Base-by-base conservation (phyloP, 2,113 vertebrate species). In the Chaetorhynchus papuensis region DNA sequence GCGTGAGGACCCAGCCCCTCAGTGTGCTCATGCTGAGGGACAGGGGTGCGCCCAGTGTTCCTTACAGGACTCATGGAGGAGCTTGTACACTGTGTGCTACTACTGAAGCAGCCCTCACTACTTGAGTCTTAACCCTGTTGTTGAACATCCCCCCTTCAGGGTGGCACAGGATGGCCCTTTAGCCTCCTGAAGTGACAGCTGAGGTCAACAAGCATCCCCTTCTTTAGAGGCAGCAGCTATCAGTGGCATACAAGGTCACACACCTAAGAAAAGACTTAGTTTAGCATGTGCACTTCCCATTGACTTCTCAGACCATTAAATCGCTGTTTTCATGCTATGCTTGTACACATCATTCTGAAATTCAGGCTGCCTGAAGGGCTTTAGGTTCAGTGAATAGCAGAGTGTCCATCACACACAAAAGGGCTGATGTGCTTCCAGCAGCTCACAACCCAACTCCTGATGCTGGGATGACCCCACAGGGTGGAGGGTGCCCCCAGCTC, bases 241-340 rank as follows among this genome's bases (percentile, higher is more conserved):
- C n/a, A 50, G 59, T 13, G 33, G 15, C 18, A 30, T 2, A 72
- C 37, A 60, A 45, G 70, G 78, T 76, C 75, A 77, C 28, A 72
- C 45, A 91, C 70, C 88, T 90, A 60, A 24, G 92, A 69, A 93
- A 94, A 92, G 70, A 30, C 41, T 88, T 56, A 8, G 78, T 85
- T 79, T 87, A 88, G 85, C 45, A 17, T 18, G 22, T 54, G 74
- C 27, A 9, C 66, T 83, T 83, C 64, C 66, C 65, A 94, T 39
- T 95, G 85, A 86, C 79, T 92, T 42, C 83, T 88, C 79, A 72
- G 92, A 86, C 86, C 90, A 94, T 90, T 92, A 90, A 90, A 90
- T 63, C 0, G 10, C 63, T 81, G 54, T 57, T 95, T 92, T 92
- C 92, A 95, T 14, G 30, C 83, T 81, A 35, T 30, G 65, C 82